phyloP scores from a whole-genome alignment of 2,113 vertebrate species.

The Phodopus roborovskii region DNA sequence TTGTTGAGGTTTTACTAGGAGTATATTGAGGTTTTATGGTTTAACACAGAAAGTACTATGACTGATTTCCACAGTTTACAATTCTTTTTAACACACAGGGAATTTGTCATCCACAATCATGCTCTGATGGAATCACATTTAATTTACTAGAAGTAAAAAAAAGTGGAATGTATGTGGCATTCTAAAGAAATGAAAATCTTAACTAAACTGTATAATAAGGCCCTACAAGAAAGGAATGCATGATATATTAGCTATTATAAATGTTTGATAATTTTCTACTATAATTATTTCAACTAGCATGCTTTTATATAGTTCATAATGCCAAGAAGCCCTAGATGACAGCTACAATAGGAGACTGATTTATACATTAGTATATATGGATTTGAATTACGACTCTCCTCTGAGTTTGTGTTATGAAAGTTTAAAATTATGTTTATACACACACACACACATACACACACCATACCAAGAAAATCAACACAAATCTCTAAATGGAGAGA shows the following conservation, averaged over 20 bases:
- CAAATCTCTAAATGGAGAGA: neutral
- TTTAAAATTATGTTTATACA: neutral
- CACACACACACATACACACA: too few species aligned
- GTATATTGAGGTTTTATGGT: too few species aligned
- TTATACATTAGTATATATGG: neutral
- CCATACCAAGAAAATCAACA: neutral
- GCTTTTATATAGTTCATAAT: slow-evolving; percentile 25
- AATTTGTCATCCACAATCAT: slow-evolving; percentile 22
- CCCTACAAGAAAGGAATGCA: neutral
- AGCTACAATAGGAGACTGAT: neutral
- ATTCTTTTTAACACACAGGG: slow-evolving; percentile 41
- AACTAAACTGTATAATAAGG: slow-evolving; percentile 48
- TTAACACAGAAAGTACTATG: slow-evolving; percentile 37
- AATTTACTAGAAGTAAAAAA: slow-evolving; percentile 70
- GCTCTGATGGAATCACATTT: slow-evolving; percentile 47
- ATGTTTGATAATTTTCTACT: neutral
- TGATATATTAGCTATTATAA: slow-evolving; percentile 15
- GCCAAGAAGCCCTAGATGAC: neutral
- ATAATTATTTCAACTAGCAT: slow-evolving; percentile 20
- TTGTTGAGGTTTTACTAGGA: too few species aligned
- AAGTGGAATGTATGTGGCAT: slow-evolving; percentile 60
- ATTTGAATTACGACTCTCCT: neutral
- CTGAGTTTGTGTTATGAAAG: neutral
- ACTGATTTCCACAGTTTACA: slow-evolving; percentile 58
- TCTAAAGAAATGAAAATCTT: slow-evolving; percentile 52